Evolutionary conservation across 2,797 vertebrate species (phyloP), one percentile per base, ranked within the genome.

Genomic region (Allobates femoralis): DNA sequence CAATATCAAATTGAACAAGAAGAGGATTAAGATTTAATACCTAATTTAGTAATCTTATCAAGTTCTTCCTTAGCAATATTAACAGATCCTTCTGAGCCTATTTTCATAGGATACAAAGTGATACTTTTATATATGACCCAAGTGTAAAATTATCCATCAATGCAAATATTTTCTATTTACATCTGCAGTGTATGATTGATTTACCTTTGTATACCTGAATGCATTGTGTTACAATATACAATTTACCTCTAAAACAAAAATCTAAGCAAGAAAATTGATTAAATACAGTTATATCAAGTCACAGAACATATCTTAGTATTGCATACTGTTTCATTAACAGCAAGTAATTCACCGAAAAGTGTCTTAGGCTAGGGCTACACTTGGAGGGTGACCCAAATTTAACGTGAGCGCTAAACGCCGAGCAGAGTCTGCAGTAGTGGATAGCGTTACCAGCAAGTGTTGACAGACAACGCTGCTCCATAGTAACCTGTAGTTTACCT

Each of bases 1-100:
- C 34, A 77, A 78, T 78, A 83, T 66, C 30, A 86, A 86, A 86
- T 82, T 76, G 79, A 86, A 86, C 79, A 86, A 83, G 71, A 67
- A 76, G 73, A 87, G 69, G 85, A 87, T 87, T 87, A 87, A 53
- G 86, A 79, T 83, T 87, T 87, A 87, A 83, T 79, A 82, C 79
- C 69, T 74, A 81, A 64, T 73, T 86, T 86, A 64, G 55, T 86
- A 86, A 86, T 86, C 66, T 50, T 73, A 73, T 86, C 77, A 86
- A 81, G 58, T 75, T 86, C 78, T 74, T 86, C 81, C 41, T 81
- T 75, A 34, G 58, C 23, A 81, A 62, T 81, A 66, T 79, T 78
- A 64, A 66, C 26, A 81, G 23, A 75, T 50, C 60, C 26, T n/a
- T 75, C 18, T 46, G 74, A 80, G 58, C 67, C 80, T 51, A 85